Evolutionary conservation across 2,797 vertebrate genomes (phyloP).

Genomic region (Sebastes nivosus): DNA sequence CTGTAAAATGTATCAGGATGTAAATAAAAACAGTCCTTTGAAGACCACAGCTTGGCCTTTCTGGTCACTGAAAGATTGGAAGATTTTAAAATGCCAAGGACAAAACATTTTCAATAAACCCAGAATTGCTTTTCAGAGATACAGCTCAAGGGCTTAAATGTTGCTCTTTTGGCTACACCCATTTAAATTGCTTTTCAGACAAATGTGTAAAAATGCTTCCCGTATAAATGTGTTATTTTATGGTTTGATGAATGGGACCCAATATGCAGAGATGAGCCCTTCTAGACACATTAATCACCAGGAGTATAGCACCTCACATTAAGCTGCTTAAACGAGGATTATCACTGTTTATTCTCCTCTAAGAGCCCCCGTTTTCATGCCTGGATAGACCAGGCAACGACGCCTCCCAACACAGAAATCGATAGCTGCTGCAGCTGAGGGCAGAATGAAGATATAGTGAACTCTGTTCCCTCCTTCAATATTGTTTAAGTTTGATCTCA

Average conservation of each 20-base stretch:
- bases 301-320: constrained; percentile 78
- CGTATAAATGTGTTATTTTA: constrained; percentile 64
- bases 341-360: constrained; percentile 76
- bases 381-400: constrained; percentile 60
- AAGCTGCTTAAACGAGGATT: constrained; percentile 77
- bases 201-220: constrained; percentile 52
- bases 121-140: constrained; percentile 36
- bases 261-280: constrained; percentile 70
- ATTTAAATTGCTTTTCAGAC: constrained; percentile 53
- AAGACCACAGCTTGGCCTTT: background rate
- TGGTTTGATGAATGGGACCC: constrained; percentile 72
- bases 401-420: constrained; percentile 67
- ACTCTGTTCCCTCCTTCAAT: constrained; percentile 14
- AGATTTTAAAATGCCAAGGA: constrained; percentile 15
- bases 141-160: constrained; percentile 18
- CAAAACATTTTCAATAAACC: constrained; percentile 51
- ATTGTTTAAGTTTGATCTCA: constrained; percentile 52
- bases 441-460: constrained; percentile 54
- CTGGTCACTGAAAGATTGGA: background rate
- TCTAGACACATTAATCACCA: constrained; percentile 76
- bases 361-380: constrained; percentile 68
- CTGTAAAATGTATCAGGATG: background rate
- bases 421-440: constrained; percentile 47
- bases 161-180: constrained; percentile 25
- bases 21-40: background rate